Conservation (phyloP, 1,140 invertebrate species). For the Drosophila rufa region DNA sequence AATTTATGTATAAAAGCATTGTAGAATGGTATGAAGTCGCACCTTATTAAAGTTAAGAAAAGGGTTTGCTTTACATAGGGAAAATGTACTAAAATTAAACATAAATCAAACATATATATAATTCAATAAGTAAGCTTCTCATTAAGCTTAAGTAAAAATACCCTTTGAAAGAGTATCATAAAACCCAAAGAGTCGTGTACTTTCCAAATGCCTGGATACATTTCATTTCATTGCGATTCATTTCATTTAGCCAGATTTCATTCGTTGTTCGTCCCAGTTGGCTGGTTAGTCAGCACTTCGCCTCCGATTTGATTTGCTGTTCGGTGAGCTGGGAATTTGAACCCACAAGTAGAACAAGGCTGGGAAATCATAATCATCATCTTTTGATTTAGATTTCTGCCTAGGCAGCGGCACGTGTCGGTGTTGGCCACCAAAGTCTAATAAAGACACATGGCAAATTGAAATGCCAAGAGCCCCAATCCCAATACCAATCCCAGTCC, state of each 20-base stretch:
- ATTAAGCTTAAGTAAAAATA: neutral
- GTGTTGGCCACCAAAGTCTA: neutral
- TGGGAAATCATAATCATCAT: neutral
- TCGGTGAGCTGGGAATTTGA: conserved; percentile 21
- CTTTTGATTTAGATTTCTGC: conserved; percentile 20
- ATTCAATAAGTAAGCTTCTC: too few species aligned
- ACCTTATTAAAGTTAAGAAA: too few species aligned
- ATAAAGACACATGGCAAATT: conserved; percentile 37
- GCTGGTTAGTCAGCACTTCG: conserved; percentile 61
- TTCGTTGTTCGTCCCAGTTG: conserved; percentile 50
- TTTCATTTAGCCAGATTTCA: conserved; percentile 50
- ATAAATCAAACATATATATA: too few species aligned
- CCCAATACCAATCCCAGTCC: neutral
- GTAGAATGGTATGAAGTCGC: too few species aligned
- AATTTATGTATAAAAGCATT: too few species aligned
- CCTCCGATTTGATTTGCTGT: conserved; percentile 45
- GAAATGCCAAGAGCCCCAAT: conserved; percentile 13
- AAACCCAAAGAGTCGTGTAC: conserved; percentile 40
- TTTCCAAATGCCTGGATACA: conserved; percentile 64
- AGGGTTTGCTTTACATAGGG: too few species aligned
- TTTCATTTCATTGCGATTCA: conserved; percentile 72
- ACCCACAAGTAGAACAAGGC: conserved; percentile 53
- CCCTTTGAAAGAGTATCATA: conserved; percentile 11
- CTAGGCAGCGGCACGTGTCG: conserved; percentile 44
- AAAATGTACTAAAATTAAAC: too few species aligned